Evolutionary conservation across 2,113 vertebrate species (phyloP), one percentile per base, ranked within the genome.

Genomic region (Bucco capensis): DNA sequence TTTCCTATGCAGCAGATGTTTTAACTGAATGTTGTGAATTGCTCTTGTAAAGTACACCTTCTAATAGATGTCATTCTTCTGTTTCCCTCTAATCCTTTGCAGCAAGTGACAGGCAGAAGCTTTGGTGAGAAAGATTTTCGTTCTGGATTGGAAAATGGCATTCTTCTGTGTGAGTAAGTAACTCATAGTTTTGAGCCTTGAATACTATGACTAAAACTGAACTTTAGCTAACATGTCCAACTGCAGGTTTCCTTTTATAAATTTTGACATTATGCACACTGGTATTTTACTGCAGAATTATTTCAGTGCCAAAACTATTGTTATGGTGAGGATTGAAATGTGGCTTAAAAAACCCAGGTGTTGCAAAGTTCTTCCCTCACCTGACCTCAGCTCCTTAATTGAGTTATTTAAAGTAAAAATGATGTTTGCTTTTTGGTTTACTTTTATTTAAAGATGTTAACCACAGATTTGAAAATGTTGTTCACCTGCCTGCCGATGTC

Each of bases 101-200:
- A 99, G 99, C 98, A 98, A 94, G 99, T 98, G 87, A 99, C 99
- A 1, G 98, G 99, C 90, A 97, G 98, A 97, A 98, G 97, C 95
- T 99, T 99, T 86, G 98, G 98, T 73, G 98, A 99, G 88, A 99
- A 97, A 90, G 98, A 99, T 91, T 99, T 99, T 96, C 97, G 98
- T 92, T 97, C 97, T 3, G 98, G 98, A 33, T 94, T 99, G 95
- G 98, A 99, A 97, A 99, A 98, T 11, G 99, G 99, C 82, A 98
- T 99, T 91, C 98, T 99, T 94, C 98, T 99, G 31, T 99, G 99
- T 97, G 99, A 99, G 99, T 99, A 97, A 99, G 99, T 98, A 96
- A 76, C 49, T 92, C 86, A 71, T 2, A 31, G 69, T 87, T 94
- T 91, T 62, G 30, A 89, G 42, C 35, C 50, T 93, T 70, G 44